These are phyloP conservation scores for Periophthalmodon schlosseri DNA, from an alignment of 2,113 vertebrate species.

Conservation along the genomic window DNA sequence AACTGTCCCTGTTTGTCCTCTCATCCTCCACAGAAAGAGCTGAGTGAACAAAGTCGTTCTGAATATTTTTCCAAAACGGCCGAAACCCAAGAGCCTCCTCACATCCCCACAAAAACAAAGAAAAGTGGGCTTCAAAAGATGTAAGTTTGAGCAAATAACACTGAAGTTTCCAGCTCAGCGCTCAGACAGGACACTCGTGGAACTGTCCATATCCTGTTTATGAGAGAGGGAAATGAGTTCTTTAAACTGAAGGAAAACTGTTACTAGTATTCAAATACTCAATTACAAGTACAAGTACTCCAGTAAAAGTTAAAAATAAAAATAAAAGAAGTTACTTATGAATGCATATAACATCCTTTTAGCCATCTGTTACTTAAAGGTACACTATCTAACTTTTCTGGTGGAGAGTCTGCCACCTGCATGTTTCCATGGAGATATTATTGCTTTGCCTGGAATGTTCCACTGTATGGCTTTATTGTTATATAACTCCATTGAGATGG, in stretches of 20 bases:
- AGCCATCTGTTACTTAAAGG: neutral
- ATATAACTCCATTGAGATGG: too few species aligned
- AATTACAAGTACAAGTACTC: neutral
- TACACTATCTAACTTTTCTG: too few species aligned
- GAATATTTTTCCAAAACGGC: conserved; percentile 84
- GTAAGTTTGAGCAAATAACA: conserved; percentile 68
- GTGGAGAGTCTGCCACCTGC: too few species aligned
- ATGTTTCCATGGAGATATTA: too few species aligned
- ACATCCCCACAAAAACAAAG: conserved; percentile 71
- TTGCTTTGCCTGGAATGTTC: too few species aligned
- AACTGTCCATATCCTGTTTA: conserved; percentile 49
- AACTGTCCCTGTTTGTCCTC: conserved; percentile 68
- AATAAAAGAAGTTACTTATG: too few species aligned
- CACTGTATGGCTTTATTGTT: too few species aligned
- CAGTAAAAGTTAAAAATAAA: neutral
- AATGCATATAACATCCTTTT: neutral
- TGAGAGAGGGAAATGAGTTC: conserved; percentile 2
- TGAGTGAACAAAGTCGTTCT: conserved; percentile 71
- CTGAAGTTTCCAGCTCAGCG: conserved; percentile 52
- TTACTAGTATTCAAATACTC: neutral
- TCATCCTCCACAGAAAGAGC: conserved; percentile 70
- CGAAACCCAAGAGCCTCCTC: conserved; percentile 77
- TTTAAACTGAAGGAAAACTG: neutral
- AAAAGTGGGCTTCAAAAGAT: conserved; percentile 71
- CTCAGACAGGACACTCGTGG: conserved; percentile 51